Evolutionary conservation across 2,888 invertebrate species (phyloP).

Genomic region (Chrysolina haemoptera): DNA sequence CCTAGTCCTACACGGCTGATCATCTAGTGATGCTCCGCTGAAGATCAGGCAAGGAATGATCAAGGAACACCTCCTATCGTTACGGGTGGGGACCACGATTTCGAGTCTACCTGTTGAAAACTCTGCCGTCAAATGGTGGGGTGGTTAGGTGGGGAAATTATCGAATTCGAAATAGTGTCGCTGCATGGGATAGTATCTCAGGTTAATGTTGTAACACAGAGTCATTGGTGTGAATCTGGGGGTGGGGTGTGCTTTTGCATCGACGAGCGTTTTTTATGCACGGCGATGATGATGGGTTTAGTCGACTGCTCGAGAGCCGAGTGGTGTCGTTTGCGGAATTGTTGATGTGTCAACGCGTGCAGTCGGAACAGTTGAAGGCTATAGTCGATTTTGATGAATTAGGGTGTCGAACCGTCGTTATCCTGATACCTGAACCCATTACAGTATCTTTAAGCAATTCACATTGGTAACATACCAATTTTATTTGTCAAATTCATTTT

Average conservation of each 20-base stretch:
- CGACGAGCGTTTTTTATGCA: conserved; percentile 53
- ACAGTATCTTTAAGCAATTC: no score
- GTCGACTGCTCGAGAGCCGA: conserved; percentile 30
- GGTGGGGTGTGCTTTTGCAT: conserved; percentile 58
- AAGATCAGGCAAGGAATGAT: conserved; percentile 65
- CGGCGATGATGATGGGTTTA: conserved; percentile 36
- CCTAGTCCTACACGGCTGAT: conserved; percentile 40
- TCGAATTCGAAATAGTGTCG: conserved; percentile 69
- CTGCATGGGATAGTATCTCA: conserved; percentile 64
- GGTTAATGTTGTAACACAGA: conserved; percentile 65
- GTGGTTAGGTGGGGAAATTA: conserved; percentile 64
- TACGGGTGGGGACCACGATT: conserved; percentile 59
- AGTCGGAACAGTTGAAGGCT: not conserved
- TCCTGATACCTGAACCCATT: no score
- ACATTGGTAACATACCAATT: no score
- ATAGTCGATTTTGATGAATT: no score
- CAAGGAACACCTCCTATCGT: conserved; percentile 65
- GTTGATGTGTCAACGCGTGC: not conserved
- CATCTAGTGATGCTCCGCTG: conserved; percentile 50
- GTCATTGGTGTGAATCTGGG: conserved; percentile 65
- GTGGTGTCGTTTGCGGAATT: conserved; percentile 15
- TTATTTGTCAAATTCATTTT: no score
- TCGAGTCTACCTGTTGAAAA: conserved; percentile 65
- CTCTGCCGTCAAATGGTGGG: conserved; percentile 55
- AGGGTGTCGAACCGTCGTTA: no score